Percentiles rank a stretch among this genome's conserved stretches.
Conservation (phyloP, 2,113 vertebrate species). For the Leucosticte australis region DNA sequence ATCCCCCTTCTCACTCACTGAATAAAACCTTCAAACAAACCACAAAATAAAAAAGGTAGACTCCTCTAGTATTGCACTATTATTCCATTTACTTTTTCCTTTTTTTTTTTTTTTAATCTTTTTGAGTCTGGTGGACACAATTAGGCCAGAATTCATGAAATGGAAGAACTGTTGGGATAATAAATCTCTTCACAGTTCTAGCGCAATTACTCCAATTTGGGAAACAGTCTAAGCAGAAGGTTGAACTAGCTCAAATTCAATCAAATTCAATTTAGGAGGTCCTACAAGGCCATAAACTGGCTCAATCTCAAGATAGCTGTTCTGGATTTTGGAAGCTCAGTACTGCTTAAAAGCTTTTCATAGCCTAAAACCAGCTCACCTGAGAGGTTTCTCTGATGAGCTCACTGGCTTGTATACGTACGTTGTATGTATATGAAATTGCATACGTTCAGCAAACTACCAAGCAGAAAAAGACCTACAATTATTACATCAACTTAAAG, state of each 20-base stretch:
- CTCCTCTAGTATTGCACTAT: neutral
- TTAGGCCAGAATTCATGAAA: neutral
- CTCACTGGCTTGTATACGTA: neutral
- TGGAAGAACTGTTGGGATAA: neutral
- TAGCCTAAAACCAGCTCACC: neutral
- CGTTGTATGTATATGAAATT: neutral
- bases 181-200: neutral
- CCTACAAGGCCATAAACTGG: neutral
- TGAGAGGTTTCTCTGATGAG: neutral
- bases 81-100: neutral
- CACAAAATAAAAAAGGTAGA: neutral
- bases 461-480: neutral
- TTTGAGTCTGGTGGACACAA: neutral
- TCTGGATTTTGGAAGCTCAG: neutral
- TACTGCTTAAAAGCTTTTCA: neutral
- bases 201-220: neutral
- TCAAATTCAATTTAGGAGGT: neutral
- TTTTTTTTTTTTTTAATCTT: too few species aligned
- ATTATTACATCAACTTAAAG: neutral
- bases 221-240: neutral
- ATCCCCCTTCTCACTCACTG: accelerated
- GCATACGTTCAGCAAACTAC: neutral
- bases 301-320: neutral
- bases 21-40: neutral
- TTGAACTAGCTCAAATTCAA: constrained; percentile 4